phyloP scores from a whole-genome alignment of 2,888 invertebrate species.

The Lapara coniferarum region DNA sequence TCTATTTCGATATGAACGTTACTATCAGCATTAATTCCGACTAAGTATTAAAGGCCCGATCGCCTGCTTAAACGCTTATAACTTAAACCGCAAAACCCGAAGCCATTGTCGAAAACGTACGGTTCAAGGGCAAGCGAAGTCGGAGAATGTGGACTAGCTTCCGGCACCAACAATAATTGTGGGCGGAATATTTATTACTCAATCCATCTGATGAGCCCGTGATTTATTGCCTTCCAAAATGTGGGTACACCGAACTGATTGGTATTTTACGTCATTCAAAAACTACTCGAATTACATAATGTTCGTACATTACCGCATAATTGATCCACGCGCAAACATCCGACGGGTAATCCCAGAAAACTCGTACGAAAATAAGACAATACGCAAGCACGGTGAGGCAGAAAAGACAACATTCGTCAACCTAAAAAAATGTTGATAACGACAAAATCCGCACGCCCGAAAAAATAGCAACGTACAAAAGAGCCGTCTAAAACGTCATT shows the following conservation, averaged over 20 bases:
- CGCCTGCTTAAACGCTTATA: conserved; percentile 32
- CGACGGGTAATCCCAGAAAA: conserved; percentile 5
- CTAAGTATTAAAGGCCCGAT: neutral
- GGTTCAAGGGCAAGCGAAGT: conserved; percentile 70
- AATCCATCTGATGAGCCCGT: conserved; percentile 27
- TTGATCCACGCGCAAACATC: neutral
- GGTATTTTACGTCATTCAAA: conserved; percentile 19
- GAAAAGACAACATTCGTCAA: conserved; percentile 19
- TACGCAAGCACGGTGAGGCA: conserved; percentile 8
- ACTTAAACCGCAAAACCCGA: conserved; percentile 36
- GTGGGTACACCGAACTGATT: neutral
- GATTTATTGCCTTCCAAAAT: conserved; percentile 15
- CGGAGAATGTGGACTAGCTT: conserved; percentile 73
- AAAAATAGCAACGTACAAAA: conserved; percentile 31
- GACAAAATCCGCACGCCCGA: conserved; percentile 24
- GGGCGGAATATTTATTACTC: conserved; percentile 57
- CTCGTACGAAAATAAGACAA: conserved; percentile 22
- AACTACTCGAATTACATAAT: neutral
- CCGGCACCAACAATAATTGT: conserved; percentile 53
- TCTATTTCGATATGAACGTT: too few species aligned
- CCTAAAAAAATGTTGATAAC: conserved; percentile 26
- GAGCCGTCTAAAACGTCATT: conserved; percentile 68
- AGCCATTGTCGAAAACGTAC: conserved; percentile 52
- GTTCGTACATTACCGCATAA: neutral
- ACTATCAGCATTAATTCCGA: neutral